phyloP scores from a whole-genome alignment of 2,113 vertebrate genomes.

The Crocuta crocuta region DNA sequence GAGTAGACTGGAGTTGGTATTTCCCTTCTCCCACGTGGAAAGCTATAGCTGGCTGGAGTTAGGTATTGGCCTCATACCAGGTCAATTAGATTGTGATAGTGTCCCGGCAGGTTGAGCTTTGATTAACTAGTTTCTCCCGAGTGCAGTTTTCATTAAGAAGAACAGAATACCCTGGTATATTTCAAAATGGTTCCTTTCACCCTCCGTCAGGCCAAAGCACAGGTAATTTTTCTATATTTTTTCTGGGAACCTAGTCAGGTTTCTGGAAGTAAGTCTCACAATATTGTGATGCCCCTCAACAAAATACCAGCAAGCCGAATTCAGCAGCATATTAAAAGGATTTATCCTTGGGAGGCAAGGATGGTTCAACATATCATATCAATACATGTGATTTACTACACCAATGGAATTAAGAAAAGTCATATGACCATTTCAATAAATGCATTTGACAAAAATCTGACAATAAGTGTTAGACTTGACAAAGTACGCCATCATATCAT shows the following conservation, averaged over 20 bases:
- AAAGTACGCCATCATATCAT: not conserved
- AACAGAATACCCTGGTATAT: not conserved
- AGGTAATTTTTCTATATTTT: not conserved
- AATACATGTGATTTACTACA: not conserved
- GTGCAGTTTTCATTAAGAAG: not conserved
- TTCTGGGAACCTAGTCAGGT: not conserved
- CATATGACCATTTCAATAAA: not conserved
- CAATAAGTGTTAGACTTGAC: not conserved
- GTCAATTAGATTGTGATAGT: not conserved
- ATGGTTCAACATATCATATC: not conserved
- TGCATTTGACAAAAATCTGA: not conserved
- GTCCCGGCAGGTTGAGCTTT: not conserved
- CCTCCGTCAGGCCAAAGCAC: not conserved
- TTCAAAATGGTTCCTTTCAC: not conserved
- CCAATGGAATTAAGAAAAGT: not conserved
- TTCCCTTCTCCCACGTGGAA: not conserved
- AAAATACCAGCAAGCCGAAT: not conserved
- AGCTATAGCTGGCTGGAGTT: not conserved
- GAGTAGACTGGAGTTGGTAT: too few species aligned
- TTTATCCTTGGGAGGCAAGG: not conserved
- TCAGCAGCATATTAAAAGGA: not conserved
- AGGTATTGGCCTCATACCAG: not conserved
- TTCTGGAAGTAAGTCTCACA: not conserved
- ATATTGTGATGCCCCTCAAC: not conserved
- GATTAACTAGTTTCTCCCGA: not conserved